Percentiles rank a stretch among this genome's conserved stretches.
Conservation (phyloP, 1,140 invertebrate species). For the Macrostomum lignano region DNA sequence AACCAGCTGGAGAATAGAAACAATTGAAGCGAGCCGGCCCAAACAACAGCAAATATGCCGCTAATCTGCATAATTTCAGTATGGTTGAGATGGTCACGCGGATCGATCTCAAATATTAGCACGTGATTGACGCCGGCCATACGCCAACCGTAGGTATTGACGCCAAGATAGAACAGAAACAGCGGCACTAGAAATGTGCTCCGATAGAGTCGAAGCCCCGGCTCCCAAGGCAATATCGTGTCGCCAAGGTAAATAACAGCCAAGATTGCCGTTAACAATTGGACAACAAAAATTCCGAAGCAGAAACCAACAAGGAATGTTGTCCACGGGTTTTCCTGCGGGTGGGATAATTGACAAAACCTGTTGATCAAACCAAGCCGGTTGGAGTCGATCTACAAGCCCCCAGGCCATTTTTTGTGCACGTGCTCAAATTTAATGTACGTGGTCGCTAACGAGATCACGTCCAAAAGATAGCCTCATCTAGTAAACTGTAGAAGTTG, state of each 20-base stretch:
- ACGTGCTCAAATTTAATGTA: too few relatives aligned
- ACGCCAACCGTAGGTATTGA: conserved; percentile 91
- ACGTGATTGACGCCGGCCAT: conserved; percentile 95
- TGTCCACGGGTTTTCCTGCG: neutral
- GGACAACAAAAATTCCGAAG: conserved; percentile 1
- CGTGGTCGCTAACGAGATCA: too few relatives aligned
- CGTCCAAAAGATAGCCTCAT: too few relatives aligned
- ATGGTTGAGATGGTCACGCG: conserved; percentile 67
- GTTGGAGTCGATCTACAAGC: too few relatives aligned
- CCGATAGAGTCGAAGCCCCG: conserved; percentile 41
- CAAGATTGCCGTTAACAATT: too few relatives aligned
- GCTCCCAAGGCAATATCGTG: conserved; percentile 26
- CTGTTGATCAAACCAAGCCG: too few relatives aligned
- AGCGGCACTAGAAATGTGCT: conserved; percentile 67
- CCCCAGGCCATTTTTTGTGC: too few relatives aligned
- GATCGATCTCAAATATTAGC: conserved; percentile 88
- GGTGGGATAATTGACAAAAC: too few relatives aligned
- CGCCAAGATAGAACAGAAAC: conserved; percentile 73
- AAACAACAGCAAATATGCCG: neutral
- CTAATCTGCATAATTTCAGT: conserved; percentile 66
- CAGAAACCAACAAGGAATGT: conserved; percentile 1
- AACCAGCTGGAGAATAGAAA: neutral
- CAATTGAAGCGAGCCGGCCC: neutral
- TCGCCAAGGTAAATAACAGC: too few relatives aligned
- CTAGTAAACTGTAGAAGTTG: too few relatives aligned